These are phyloP conservation scores for Eulemur albifrons DNA, from an alignment of 2,797 vertebrate genomes.

Conservation along the genomic window DNA sequence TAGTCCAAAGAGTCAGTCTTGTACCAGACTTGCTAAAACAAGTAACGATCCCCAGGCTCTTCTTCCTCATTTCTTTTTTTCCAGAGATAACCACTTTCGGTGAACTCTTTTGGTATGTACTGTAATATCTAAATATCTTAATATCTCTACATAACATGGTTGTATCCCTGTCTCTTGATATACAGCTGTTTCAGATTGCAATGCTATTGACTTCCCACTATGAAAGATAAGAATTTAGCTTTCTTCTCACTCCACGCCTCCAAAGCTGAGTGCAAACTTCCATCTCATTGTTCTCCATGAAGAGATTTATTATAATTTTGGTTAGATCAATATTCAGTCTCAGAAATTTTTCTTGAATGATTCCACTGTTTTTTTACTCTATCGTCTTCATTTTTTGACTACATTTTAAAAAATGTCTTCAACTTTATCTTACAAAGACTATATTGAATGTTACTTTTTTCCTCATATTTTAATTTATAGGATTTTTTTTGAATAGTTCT, in stretches of 20 bases:
- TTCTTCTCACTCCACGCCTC: background rate
- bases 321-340: background rate
- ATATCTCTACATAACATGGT: background rate
- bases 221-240: background rate
- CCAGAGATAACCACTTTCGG: background rate
- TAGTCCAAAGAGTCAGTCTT: background rate
- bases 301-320: background rate
- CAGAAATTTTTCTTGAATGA: background rate
- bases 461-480: background rate
- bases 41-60: background rate
- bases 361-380: background rate
- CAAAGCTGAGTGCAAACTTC: background rate
- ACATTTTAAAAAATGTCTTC: background rate
- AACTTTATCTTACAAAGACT: background rate
- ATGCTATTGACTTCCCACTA: background rate
- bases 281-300: background rate
- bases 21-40: background rate
- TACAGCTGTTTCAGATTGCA: background rate
- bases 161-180: background rate
- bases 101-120: background rate
- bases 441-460: background rate
- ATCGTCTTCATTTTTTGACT: background rate
- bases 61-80: background rate
- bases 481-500: background rate
- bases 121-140: background rate